phyloP scores from a whole-genome alignment of 2,113 vertebrate species.

The Cervus canadensis region DNA sequence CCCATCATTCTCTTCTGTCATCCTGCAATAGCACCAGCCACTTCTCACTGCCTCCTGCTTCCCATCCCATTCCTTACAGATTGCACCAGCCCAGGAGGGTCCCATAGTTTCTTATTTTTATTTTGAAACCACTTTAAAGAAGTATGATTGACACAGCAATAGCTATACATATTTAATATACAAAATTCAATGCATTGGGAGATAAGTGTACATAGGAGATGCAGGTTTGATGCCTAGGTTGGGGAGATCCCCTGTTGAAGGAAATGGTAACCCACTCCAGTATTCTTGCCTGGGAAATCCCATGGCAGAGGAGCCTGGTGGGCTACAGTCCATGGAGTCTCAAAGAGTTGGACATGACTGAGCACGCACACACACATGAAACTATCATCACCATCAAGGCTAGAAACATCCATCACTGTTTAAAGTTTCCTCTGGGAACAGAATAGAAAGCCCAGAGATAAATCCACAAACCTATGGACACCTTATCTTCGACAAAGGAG shows the following conservation, averaged over 20 bases:
- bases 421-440: not conserved
- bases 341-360: not conserved
- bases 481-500: too few relatives aligned
- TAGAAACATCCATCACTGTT: not conserved
- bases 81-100: rapidly evolving
- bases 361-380: not conserved
- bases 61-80: not conserved
- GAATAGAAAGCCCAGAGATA: too few relatives aligned
- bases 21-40: not conserved
- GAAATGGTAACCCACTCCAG: not conserved
- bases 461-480: too few relatives aligned
- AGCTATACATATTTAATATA: not conserved
- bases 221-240: not conserved
- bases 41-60: not conserved
- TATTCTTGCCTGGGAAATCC: not conserved
- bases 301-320: not conserved
- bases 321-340: not conserved
- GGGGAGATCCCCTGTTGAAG: not conserved
- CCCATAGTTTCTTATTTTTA: not conserved
- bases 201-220: not conserved
- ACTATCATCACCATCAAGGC: not conserved
- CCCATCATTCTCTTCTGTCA: not conserved
- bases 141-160: not conserved
- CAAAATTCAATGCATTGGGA: not conserved
- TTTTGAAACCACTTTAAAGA: not conserved